Base-by-base conservation (phyloP, 2,888 invertebrate species). In the Dicyrtoma fusca region DNA sequence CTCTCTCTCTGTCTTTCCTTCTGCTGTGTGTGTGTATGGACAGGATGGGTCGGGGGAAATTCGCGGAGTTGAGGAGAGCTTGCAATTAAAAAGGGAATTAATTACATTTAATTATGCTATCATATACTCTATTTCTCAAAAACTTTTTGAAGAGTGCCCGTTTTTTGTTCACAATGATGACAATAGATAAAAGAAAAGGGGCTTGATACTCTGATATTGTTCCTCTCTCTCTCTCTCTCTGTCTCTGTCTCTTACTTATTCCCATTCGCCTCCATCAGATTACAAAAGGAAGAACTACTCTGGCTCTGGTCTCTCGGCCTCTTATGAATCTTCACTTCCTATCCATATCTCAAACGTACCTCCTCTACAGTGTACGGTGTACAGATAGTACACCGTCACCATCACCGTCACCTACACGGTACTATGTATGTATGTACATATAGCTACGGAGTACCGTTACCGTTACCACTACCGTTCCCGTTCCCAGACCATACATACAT, bases 1-100 rank as follows among this genome's bases (percentile, higher is more conserved):
- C n/a, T n/a, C n/a, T n/a, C n/a, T n/a, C n/a, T n/a, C n/a, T n/a
- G n/a, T n/a, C n/a, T n/a, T n/a, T n/a, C n/a, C n/a, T n/a, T n/a
- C n/a, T n/a, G n/a, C n/a, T n/a, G n/a, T 62, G 34, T 34, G 34
- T 34, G 34, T 34, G 8, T 34, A 5, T 34, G 34, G 64, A 64
- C n/a, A n/a, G n/a, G n/a, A n/a, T n/a, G 19, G 21, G 21, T 23
- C 19, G 17, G 17, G 69, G 69, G 74, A 72, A 75, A 74, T 70
- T 73, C 72, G 70, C 69, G 74, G 73, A 72, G 72, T 68, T 69
- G 73, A 72, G 69, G 69, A 77, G 71, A 75, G 71, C 64, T 73
- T 73, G 77, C 77, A 80, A 80, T 80, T 80, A 80, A 80, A 78
- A 77, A 74, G 76, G 74, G 76, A 80, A 80, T 80, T 80, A 80